Evolutionary conservation across 2,888 invertebrate genomes (phyloP), one percentile per base, ranked within the genome.

Genomic region (Melanostoma mellinum): DNA sequence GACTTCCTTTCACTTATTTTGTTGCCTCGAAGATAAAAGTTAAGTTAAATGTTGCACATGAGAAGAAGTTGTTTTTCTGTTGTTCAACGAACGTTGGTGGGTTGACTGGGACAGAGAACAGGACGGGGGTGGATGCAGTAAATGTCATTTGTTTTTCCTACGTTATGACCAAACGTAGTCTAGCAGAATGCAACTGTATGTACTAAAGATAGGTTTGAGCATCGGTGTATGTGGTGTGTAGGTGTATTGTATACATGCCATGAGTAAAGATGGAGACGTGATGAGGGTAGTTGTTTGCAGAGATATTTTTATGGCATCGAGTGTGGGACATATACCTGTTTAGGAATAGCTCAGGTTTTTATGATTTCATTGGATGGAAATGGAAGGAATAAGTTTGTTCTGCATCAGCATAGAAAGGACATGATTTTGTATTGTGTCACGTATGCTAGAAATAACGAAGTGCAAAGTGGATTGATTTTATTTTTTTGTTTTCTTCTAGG

Each of bases 21-120:
- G 30, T 36, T 40, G 53, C 58, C 63, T 67, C 68, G 74, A 77
- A 75, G 84, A 84, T 79, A 74, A 74, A 69, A 74, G 73, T 78
- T 73, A 78, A 73, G 78, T 82, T 82, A 78, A 78, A 78, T 82
- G 78, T 77, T 81, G 56, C 77, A 73, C 77, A 73, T 63, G 71
- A 77, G 56, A 36, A 56, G 56, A 69, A 6, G 60, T 72, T 44
- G 9, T 30, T 63, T 61, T 46, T 33, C 8, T 61, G 33, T 35
- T 20, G 44, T 3, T 40, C 20, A 20, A 20, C 20, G 20, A 20
- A 20, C 20, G 20, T 10, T 56, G 9, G 30, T 5, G 40, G 33
- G 1, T 52, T 3, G 30, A 0, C 33, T n/a, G 32, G 32, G 3
- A 3, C 6, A 20, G 58, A 36, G 20, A 20, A 20, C 20, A 20